Evolutionary conservation across 2,113 vertebrate genomes (phyloP).

Genomic region (Chaenogobius annularis): DNA sequence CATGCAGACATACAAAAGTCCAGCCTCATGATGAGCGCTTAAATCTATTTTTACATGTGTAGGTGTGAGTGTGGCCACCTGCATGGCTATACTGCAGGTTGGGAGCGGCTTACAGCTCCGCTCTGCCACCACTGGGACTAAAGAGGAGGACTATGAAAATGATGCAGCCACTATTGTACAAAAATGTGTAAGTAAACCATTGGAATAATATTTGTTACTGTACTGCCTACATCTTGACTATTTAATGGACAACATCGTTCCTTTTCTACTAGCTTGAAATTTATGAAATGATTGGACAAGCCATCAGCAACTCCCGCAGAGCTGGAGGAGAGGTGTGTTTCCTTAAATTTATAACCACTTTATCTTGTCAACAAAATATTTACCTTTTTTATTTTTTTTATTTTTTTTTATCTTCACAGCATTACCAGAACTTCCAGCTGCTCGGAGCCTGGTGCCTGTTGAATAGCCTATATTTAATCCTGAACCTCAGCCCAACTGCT

Average conservation of each 20-base stretch:
- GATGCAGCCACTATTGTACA: slow-evolving; percentile 98
- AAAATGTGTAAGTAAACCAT: slow-evolving; percentile 90
- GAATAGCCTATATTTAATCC: slow-evolving; percentile 97
- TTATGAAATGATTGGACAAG: slow-evolving; percentile 98
- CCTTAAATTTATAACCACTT: background rate
- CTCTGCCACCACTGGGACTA: slow-evolving; percentile 89
- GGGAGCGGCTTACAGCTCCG: slow-evolving; percentile 92
- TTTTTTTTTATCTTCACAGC: slow-evolving; percentile 69
- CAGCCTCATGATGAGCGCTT: background rate
- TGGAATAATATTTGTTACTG: background rate
- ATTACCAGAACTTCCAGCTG: slow-evolving; percentile 99
- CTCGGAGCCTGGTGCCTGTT: slow-evolving; percentile 97
- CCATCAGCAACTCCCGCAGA: slow-evolving; percentile 92
- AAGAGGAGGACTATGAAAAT: slow-evolving; percentile 98
- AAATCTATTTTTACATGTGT: background rate
- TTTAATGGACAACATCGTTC: background rate
- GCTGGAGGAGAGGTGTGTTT: slow-evolving; percentile 93
- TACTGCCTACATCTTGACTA: background rate
- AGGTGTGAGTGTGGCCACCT: slow-evolving; percentile 97
- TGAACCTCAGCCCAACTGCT: slow-evolving; percentile 94
- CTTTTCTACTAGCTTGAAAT: slow-evolving; percentile 87
- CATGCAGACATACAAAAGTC: too few species aligned
- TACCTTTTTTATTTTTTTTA: background rate
- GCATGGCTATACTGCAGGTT: slow-evolving; percentile 97
- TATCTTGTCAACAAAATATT: background rate